Evolutionary conservation across 2,113 vertebrate genomes (phyloP), one percentile per base, ranked within the genome.

Genomic region (Chionodraco myersi): DNA sequence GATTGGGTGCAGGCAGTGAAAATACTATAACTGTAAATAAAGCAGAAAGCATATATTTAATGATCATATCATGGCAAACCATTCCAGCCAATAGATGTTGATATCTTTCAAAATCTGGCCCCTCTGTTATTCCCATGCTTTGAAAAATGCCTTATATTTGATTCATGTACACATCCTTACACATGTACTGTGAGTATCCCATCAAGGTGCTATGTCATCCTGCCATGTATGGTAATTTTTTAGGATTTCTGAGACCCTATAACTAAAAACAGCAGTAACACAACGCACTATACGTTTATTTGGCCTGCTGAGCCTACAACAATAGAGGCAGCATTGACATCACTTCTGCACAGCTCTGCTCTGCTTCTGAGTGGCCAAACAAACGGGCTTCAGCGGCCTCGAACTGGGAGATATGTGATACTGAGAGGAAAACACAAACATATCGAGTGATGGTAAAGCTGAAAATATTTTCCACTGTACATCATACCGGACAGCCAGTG

Each of bases 281-380:
- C 30, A 30, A 30, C 30, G 3, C 30, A 51, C 65, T 23, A 58
- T 15, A 73, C 6, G 9, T 62, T 48, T 47, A 1, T 13, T 4
- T 82, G 73, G 21, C 51, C 7, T 30, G 81, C 81, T 74, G 64
- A 57, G 70, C 5, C 2, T 11, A 12, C 21, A 51, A 77, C 49
- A 74, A 53, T 10, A 14, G 23, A 26, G 52, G 49, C 14, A 0
- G 49, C 14, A 0, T 3, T 45, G 57, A 76, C 7, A 10, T 68
- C 36, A 69, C 56, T 66, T 56, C 44, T 15, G 5, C 49, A 62
- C 58, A 48, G 60, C 51, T 23, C 13, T 14, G 26, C 65, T 18
- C 14, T 3, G 18, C n/a, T 3, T n/a, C 16, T 26, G 58, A 54
- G 10, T 4, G 2, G 11, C 59, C 47, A 34, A 45, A 56, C 56